Conservation (phyloP, 35 echinoderm and acorn worm genomes). For the Ophioderma brevispina region DNA sequence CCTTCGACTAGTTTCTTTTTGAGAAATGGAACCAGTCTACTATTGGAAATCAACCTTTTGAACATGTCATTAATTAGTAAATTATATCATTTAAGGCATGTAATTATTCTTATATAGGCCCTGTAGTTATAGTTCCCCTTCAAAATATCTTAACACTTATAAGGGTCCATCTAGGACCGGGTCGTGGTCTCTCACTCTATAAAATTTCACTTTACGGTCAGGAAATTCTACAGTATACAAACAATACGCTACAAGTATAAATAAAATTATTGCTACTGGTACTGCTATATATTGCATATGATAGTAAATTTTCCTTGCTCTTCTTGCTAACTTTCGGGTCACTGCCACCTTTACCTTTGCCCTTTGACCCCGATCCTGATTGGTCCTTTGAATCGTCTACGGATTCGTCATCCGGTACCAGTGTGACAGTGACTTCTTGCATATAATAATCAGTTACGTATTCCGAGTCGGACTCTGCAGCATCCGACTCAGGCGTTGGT, state of each 20-base stretch:
- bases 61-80: too few species aligned
- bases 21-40: too few species aligned
- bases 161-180: neutral
- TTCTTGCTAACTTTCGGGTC: neutral
- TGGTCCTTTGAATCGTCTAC: neutral
- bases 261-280: conserved; percentile 51
- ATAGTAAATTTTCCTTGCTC: neutral
- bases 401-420: neutral
- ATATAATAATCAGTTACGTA: neutral
- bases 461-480: neutral
- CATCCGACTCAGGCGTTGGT: neutral
- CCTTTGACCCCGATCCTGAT: neutral
- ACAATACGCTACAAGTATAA: conserved; percentile 52
- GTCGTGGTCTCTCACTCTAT: conserved; percentile 62
- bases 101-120: neutral
- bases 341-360: neutral
- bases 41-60: too few species aligned
- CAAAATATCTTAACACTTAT: neutral
- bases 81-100: too few species aligned
- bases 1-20: too few species aligned
- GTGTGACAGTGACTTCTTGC: neutral
- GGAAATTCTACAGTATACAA: conserved; percentile 57
- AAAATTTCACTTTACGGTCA: conserved; percentile 61
- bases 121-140: neutral
- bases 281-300: conserved; percentile 53